phyloP scores from a whole-genome alignment of 1,140 invertebrate genomes.

The Octopus bimaculoides region DNA sequence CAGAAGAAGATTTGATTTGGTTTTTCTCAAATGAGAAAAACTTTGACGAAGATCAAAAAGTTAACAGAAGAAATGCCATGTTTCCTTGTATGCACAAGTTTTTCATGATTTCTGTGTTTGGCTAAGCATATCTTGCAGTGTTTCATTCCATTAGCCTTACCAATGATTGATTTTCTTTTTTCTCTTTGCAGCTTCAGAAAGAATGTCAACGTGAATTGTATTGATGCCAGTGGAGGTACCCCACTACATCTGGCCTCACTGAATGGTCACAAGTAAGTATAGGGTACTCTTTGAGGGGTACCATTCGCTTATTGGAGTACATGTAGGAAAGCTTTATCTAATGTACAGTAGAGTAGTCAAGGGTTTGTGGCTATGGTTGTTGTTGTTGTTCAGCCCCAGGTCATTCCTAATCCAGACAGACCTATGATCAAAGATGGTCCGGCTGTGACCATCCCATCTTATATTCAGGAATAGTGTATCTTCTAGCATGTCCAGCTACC shows the following conservation, averaged over 20 bases:
- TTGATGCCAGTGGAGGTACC: slow-evolving; percentile 91
- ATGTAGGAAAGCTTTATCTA: too few species aligned
- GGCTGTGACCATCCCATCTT: too few species aligned
- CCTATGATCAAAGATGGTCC: too few species aligned
- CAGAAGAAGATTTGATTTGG: not conserved
- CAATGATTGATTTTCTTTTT: slow-evolving; percentile 16
- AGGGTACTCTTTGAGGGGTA: too few species aligned
- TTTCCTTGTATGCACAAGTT: not conserved
- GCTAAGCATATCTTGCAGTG: not conserved
- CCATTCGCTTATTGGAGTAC: too few species aligned
- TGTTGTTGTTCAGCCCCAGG: too few species aligned
- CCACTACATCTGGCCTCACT: slow-evolving; percentile 91
- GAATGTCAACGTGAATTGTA: slow-evolving; percentile 76
- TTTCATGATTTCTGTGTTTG: not conserved
- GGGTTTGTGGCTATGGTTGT: too few species aligned
- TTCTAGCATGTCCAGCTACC: too few species aligned
- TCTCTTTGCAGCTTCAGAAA: slow-evolving; percentile 34
- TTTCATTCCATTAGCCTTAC: too few species aligned
- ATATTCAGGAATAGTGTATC: too few species aligned
- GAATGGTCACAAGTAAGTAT: slow-evolving; percentile 84
- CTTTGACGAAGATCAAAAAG: not conserved
- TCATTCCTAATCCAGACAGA: too few species aligned
- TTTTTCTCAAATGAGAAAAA: not conserved
- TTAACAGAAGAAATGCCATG: not conserved
- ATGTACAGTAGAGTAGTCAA: too few species aligned